Base-by-base conservation (phyloP, 2,797 vertebrate species). In the Capromys pilorides region DNA sequence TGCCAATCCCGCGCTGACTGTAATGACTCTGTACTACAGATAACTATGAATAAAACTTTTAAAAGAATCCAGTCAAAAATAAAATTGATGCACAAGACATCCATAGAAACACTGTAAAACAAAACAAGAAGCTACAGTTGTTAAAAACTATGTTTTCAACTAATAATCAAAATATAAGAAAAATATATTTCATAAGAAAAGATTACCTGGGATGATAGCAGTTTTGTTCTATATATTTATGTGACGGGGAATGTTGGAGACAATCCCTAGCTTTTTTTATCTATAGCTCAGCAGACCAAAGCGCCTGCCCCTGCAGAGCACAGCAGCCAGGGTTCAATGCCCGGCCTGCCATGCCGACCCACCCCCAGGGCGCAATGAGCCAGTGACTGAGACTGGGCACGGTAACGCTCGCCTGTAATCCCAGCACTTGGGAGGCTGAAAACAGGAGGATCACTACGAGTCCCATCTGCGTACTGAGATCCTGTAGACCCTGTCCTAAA, bases 91-190 rank as follows among this genome's bases (percentile, higher is more conserved):
- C 21, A 10, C 0, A 66, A 1, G 57, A 79, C 5, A 7, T 39
- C 67, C 28, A 88, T 59, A 69, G 1, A 49, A 61, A 33, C 49
- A 79, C 28, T 41, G 4, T 77, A 33, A 33, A 78, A 51, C 18
- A 33, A 51, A 51, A 31, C 75, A 31, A 33, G 77, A 88, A 95
- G 24, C 33, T 28, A 0, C 49, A 33, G 24, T 45, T 80, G 73
- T 24, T 19, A 39, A 49, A 96, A 94, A 26, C 24, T 64, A 67
- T 41, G 2, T 85, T 86, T 86, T 92, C 33, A 90, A 59, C 69
- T 77, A 81, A 54, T 67, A 86, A 39, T 83, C 39, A 71, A 87
- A 90, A 84, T 90, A 7, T 45, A 71, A 93, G 33, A 83, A 86
- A 51, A 90, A 82, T 4, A 61, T 84, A 92, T 69, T 31, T 79